These are phyloP conservation scores for Chlorodrepanis virens DNA, from an alignment of 2,113 vertebrate species.

Conservation along the genomic window DNA sequence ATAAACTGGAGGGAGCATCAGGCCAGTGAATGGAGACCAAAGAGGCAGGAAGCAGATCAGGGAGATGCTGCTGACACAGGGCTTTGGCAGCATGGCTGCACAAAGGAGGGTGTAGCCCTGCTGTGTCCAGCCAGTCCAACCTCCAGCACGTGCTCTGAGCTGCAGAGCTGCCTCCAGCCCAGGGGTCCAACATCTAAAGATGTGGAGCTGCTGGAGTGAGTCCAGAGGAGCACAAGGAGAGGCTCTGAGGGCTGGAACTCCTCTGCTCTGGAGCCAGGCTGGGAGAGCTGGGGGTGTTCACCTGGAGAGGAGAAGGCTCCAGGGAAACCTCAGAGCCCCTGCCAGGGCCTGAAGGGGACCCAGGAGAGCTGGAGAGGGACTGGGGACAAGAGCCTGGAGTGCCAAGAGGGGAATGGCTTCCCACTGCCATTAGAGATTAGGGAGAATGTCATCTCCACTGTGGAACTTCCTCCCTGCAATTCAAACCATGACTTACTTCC, in stretches of 20 bases:
- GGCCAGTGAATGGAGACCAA: background rate
- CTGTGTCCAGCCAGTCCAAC: background rate
- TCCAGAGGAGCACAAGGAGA: background rate
- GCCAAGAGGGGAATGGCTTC: background rate
- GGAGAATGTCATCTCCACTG: background rate
- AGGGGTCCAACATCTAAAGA: background rate
- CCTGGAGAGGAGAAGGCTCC: background rate
- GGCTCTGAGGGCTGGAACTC: background rate
- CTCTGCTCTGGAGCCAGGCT: background rate
- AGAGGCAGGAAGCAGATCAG: background rate
- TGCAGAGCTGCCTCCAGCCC: background rate
- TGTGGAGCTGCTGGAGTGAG: accelerated
- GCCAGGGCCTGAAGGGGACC: background rate
- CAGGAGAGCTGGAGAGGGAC: background rate
- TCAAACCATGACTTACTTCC: background rate
- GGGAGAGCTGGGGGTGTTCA: background rate
- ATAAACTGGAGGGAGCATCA: background rate
- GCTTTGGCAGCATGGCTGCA: background rate
- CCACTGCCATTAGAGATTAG: background rate
- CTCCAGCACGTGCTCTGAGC: background rate
- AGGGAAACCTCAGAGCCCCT: accelerated
- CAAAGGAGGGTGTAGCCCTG: background rate
- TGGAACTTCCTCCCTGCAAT: background rate
- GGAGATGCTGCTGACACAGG: background rate
- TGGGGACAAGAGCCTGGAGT: background rate